Evolutionary conservation across 2,113 vertebrate species (phyloP).

Genomic region (Boulengeromyrus knoepffleri): DNA sequence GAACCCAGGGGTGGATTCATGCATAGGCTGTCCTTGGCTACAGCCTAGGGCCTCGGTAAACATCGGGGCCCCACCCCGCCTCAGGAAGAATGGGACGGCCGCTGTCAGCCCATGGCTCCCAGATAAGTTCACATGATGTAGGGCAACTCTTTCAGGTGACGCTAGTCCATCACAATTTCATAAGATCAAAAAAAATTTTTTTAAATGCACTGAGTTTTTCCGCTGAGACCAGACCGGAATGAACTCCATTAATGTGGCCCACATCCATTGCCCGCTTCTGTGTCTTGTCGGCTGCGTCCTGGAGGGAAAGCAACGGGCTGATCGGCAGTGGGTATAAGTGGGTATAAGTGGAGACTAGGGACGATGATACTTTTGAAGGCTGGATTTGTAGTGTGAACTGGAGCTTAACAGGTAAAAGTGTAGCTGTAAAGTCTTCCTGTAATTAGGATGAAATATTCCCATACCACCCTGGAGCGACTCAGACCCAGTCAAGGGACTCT

Average conservation of each 20-base stretch:
- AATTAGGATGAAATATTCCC: not conserved
- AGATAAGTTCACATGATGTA: not conserved
- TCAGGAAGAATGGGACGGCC: not conserved
- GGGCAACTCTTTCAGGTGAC: not conserved
- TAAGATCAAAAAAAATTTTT: not conserved
- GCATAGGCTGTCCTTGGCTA: not conserved
- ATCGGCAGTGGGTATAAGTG: not conserved
- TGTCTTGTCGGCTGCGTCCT: not conserved
- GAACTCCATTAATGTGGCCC: not conserved
- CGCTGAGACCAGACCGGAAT: not conserved
- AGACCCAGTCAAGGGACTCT: not conserved
- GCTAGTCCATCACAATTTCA: not conserved
- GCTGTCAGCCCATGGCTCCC: not conserved
- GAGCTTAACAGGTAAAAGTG: not conserved
- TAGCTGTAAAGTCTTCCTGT: slow-evolving; percentile 11
- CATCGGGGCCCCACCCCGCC: not conserved
- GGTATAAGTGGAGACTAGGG: not conserved
- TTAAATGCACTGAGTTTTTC: not conserved
- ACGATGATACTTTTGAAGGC: not conserved
- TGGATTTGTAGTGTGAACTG: slow-evolving; percentile 16
- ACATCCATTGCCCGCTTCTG: not conserved
- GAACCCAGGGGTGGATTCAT: not conserved
- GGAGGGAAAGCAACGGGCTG: not conserved
- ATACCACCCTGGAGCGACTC: not conserved
- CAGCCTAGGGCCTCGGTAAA: not conserved